Conservation (phyloP, 2,113 vertebrate species). For the Nothocercus julius region DNA sequence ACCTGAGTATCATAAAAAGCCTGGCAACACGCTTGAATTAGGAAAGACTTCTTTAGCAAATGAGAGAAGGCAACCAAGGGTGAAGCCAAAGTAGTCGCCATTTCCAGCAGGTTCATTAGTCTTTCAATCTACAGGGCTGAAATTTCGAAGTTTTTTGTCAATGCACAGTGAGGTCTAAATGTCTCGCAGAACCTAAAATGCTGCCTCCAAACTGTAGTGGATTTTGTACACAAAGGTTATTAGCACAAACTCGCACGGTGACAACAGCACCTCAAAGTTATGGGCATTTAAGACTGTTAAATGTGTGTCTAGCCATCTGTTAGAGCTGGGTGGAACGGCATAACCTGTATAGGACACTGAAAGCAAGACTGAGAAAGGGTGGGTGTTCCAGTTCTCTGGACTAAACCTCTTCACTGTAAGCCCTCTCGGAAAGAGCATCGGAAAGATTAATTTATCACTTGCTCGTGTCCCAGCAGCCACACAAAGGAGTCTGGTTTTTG, state of each 20-base stretch:
- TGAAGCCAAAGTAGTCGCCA: background rate
- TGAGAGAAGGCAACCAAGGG: background rate
- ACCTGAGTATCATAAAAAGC: background rate
- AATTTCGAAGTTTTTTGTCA: background rate
- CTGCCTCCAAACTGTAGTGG: background rate
- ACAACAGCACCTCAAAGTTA: background rate
- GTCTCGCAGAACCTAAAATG: background rate
- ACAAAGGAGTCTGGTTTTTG: constrained; percentile 23
- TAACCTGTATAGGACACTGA: background rate
- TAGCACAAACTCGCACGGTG: background rate
- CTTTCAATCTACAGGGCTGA: background rate
- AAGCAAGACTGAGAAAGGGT: constrained; percentile 5
- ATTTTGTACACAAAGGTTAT: background rate
- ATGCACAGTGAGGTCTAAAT: background rate
- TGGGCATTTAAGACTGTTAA: rapidly evolving
- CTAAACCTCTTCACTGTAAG: constrained; percentile 20
- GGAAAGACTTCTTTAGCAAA: background rate
- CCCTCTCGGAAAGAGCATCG: background rate
- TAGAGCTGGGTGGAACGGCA: background rate
- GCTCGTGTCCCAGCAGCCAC: background rate
- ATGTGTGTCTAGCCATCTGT: background rate
- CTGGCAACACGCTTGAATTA: background rate
- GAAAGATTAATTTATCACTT: background rate
- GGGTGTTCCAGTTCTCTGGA: background rate
- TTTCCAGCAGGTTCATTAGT: background rate